Percentiles rank a stretch among this genome's conserved stretches.
phyloP scores from a whole-genome alignment of 2,888 invertebrate genomes.

The Apodemia duryi region DNA sequence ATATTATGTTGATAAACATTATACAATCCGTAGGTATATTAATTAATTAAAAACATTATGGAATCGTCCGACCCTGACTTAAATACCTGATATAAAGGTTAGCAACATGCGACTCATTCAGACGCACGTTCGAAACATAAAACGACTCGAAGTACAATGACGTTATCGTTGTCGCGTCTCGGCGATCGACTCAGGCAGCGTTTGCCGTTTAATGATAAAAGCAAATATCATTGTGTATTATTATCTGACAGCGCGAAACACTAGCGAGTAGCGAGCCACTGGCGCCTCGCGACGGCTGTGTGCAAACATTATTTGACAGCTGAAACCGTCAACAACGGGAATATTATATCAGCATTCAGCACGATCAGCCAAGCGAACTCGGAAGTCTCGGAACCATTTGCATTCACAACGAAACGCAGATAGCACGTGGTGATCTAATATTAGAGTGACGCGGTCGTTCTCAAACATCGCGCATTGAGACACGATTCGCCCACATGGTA shows the following conservation, averaged over 20 bases:
- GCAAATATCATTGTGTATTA: slow-evolving; percentile 11
- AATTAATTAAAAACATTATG: slow-evolving; percentile 10
- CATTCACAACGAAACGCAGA: slow-evolving; percentile 59
- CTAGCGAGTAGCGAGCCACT: slow-evolving; percentile 19
- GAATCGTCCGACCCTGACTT: slow-evolving; percentile 17
- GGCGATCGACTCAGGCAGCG: slow-evolving; percentile 34
- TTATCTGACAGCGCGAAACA: slow-evolving; percentile 14
- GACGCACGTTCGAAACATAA: slow-evolving; percentile 22
- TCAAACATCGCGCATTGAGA: slow-evolving; percentile 42
- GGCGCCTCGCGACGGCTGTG: slow-evolving; percentile 36
- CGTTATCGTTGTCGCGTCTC: slow-evolving; percentile 54
- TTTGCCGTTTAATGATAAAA: slow-evolving; percentile 49
- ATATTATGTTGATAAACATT: neutral
- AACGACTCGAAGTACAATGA: slow-evolving; percentile 37
- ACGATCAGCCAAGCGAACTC: slow-evolving; percentile 32
- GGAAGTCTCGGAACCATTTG: slow-evolving; percentile 49
- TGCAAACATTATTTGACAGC: slow-evolving; percentile 51
- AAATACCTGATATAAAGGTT: slow-evolving; percentile 19
- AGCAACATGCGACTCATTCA: slow-evolving; percentile 18
- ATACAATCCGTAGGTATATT: neutral
- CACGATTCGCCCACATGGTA: slow-evolving; percentile 49
- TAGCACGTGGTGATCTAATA: slow-evolving; percentile 69
- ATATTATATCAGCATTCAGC: slow-evolving; percentile 37
- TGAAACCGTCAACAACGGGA: slow-evolving; percentile 61
- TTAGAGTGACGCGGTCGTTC: slow-evolving; percentile 46